Evolutionary conservation across 1,140 invertebrate species (phyloP), one percentile per base, ranked within the genome.

Genomic region (Metopolophium dirhodum): DNA sequence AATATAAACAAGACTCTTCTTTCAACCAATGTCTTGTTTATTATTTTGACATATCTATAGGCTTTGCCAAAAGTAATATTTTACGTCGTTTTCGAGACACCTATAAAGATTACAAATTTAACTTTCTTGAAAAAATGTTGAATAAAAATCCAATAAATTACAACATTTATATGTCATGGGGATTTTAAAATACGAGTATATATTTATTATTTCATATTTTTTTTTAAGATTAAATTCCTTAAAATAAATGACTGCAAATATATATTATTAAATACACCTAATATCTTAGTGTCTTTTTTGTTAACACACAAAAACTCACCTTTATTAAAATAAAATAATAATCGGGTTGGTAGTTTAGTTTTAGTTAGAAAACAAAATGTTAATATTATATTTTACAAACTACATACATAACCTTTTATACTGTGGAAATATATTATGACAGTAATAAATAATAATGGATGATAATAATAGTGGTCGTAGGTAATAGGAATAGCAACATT

Each of bases 1-100:
- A 41, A 41, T 41, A 37, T 41, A 23, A n/a, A 91, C 26, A 51
- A 51, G 47, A 51, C 7, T 41, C 9, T 49, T 83, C 45, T 49
- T 91, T 83, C 45, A 26, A 35, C 90, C 68, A 35, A 77, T 85
- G 35, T 49, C n/a, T 83, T 85, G 77, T 92, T 91, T 82, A 91
- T 91, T 91, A 91, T 82, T 91, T 77, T 35, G 45, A 49, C 77
- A 26, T 51, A 47, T 92, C 18, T 85, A 83, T 61, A 90, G 54
- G 35, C 88, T 90, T 83, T 92, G 91, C 91, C 91, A 92, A 92
- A 91, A 49, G 90, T 49, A 91, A 91, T 91, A 91, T 85, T 85
- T 92, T 85, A 83, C 45, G 47, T 83, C 77, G 30, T 49, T 91
- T 47, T 85, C 4, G 77, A 92, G 91, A 1, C 91, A 85, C 57